phyloP scores from a whole-genome alignment of 2,113 vertebrate genomes.

The Limnothrissa miodon region DNA sequence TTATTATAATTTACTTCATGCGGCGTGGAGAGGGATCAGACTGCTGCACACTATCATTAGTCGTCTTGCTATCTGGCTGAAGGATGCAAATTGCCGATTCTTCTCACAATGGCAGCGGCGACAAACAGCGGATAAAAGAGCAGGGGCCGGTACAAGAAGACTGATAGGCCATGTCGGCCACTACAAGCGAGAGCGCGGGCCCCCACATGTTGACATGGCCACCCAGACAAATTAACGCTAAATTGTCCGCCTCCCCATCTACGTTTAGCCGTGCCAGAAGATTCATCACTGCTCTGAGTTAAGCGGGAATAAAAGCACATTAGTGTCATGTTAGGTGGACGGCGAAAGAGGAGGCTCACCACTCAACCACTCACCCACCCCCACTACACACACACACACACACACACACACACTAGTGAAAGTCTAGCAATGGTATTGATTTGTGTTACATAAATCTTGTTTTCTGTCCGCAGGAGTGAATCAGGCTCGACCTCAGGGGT shows the following conservation, averaged over 20 bases:
- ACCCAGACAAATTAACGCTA: slow-evolving; percentile 95
- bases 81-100: slow-evolving; percentile 65
- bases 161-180: slow-evolving; percentile 86
- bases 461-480: slow-evolving; percentile 95
- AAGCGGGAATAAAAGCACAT: slow-evolving; percentile 95
- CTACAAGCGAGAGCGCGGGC: slow-evolving; percentile 89
- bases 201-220: slow-evolving; percentile 85
- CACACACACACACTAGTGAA: slow-evolving; percentile 73
- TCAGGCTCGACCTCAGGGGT: slow-evolving; percentile 92
- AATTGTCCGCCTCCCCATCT: slow-evolving; percentile 85
- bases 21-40: slow-evolving; percentile 54
- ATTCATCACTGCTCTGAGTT: slow-evolving; percentile 95
- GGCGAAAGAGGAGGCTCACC: slow-evolving; percentile 78
- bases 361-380: no score
- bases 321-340: slow-evolving; percentile 97
- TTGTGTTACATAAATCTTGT: slow-evolving; percentile 97
- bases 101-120: slow-evolving; percentile 64
- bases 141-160: slow-evolving; percentile 81
- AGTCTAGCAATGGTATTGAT: slow-evolving; percentile 95
- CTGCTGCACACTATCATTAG: slow-evolving; percentile 58
- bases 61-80: slow-evolving; percentile 57
- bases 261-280: slow-evolving; percentile 86
- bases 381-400: no score
- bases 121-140: slow-evolving; percentile 80
- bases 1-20: slow-evolving; percentile 63